Evolutionary conservation across 2,113 vertebrate species (phyloP).

Genomic region (Suricata suricatta): DNA sequence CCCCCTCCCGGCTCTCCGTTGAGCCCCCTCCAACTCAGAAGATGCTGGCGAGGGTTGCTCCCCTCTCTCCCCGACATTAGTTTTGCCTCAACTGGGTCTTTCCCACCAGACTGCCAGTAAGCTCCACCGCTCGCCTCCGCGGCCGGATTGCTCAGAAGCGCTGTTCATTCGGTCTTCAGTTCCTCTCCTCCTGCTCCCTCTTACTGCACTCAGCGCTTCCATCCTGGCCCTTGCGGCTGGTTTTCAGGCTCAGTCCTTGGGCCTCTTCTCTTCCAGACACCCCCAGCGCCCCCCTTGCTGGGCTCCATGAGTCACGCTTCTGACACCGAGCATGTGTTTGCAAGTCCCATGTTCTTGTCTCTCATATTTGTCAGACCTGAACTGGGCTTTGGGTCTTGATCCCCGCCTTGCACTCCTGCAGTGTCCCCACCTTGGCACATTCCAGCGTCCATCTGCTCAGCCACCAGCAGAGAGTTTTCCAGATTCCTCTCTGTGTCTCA

Average conservation of each 20-base stretch:
- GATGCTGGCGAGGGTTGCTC: not conserved
- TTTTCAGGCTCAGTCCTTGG: not conserved
- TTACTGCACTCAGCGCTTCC: not conserved
- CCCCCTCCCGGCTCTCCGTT: not conserved
- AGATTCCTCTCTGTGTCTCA: not conserved
- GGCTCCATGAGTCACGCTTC: not conserved
- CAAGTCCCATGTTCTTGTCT: fast-evolving
- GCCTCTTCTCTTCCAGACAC: not conserved
- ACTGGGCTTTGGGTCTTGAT: not conserved
- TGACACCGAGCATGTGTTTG: fast-evolving
- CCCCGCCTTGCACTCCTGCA: not conserved
- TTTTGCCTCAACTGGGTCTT: not conserved
- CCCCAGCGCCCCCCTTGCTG: no score
- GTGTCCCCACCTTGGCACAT: not conserved
- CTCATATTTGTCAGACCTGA: not conserved
- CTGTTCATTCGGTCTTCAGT: not conserved
- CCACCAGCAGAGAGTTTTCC: not conserved
- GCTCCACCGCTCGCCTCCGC: not conserved
- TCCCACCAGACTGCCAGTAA: not conserved
- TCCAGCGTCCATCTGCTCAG: not conserved
- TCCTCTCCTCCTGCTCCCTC: not conserved
- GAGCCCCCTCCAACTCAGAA: no score
- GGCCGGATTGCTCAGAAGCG: not conserved
- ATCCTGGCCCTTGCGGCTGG: fast-evolving
- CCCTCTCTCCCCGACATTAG: not conserved